Conservation (phyloP, 2,888 invertebrate genomes). For the Nomada fucata region DNA sequence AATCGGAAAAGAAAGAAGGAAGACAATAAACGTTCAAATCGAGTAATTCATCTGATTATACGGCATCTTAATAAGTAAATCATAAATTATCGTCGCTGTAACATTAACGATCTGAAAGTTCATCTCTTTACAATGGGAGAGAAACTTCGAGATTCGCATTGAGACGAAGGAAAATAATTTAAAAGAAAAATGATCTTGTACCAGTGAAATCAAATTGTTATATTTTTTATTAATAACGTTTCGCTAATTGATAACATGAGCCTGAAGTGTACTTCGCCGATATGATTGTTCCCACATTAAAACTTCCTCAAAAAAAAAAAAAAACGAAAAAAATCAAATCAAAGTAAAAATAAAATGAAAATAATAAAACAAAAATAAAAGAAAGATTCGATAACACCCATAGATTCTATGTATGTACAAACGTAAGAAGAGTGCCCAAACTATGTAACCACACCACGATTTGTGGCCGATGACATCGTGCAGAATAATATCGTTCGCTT, state of each 20-base stretch:
- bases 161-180: not conserved
- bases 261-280: constrained; percentile 9
- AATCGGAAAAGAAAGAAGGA: constrained; percentile 68
- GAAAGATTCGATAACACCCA: constrained; percentile 69
- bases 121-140: not conserved
- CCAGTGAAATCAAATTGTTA: not conserved
- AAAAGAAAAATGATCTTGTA: constrained; percentile 1
- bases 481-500: constrained; percentile 37
- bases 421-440: constrained; percentile 70
- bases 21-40: constrained; percentile 70
- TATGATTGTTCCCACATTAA: not conserved
- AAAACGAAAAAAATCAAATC: not conserved
- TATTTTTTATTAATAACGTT: not conserved
- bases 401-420: constrained; percentile 70
- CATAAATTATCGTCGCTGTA: not conserved
- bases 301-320: too few species aligned
- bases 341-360: not conserved
- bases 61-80: not conserved
- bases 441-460: constrained; percentile 69
- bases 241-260: constrained; percentile 4
- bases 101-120: constrained; percentile 1
- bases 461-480: constrained; percentile 69
- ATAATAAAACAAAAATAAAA: constrained; percentile 34
- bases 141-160: not conserved
- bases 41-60: not conserved